Base-by-base conservation (phyloP, 2,113 vertebrate species). In the Pan troglodytes region DNA sequence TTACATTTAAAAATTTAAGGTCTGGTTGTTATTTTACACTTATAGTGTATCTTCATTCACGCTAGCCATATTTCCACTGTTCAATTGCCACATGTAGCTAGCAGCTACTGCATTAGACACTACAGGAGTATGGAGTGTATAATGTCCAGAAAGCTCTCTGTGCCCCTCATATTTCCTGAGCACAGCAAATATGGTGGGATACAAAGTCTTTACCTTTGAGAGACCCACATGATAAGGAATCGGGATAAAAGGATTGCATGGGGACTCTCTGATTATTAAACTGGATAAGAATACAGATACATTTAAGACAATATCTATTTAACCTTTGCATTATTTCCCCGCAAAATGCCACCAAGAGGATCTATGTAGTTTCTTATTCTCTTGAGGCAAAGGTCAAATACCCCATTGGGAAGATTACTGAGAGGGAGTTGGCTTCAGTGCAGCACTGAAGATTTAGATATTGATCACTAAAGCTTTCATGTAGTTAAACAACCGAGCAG, bases 401-500 rank as follows among this genome's bases (percentile, higher is more conserved):
- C 8, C 73, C 82, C 10, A 1, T 2, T 82, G 88, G 96, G 95
- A 76, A 94, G 96, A 78, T 90, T 40, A 40, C 38, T 25, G 67
- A 38, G 45, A 40, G 35, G 55, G 68, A 61, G 43, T 8, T 61
- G 0, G 50, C 79, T 72, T 90, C 32, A 35, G 0, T 35, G 92
- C 23, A 11, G 88, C 40, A 43, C 55, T 64, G 78, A 72, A 95
- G 94, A 91, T 96, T 97, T 81, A 95, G 96, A 48, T 83, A 94
- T 97, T 55, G 97, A 96, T 93, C 59, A n/a, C 32, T 13, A 32
- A 64, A 72, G 52, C 96, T 96, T 96, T 84, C 72, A 50, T 38
- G 67, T 25, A 79, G 88, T 93, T 96, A 88, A 97, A 70, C 81
- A 97, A 50, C 43, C 38, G 13, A 70, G 73, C 30, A 38, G 45